Conservation (phyloP, 2,113 vertebrate genomes). For the Maccullochella peelii region DNA sequence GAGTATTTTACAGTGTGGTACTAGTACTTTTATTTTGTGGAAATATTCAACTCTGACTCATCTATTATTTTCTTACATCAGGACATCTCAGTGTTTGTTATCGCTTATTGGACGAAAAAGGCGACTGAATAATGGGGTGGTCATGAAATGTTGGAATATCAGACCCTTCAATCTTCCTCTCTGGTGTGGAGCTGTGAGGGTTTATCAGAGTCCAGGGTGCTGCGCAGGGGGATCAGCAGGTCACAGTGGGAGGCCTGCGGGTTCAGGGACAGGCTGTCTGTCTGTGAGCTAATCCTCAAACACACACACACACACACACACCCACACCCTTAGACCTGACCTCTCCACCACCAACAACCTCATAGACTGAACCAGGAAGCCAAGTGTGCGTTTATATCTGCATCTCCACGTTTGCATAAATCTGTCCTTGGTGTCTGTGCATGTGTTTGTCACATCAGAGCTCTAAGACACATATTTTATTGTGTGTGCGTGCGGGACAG, state of each 20-base stretch:
- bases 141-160: background rate
- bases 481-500: background rate
- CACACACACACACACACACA: constrained; percentile 28
- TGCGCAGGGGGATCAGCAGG: constrained; percentile 51
- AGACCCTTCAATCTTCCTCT: background rate
- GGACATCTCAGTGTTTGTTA: too few relatives aligned
- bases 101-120: too few relatives aligned
- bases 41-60: too few relatives aligned
- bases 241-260: constrained; percentile 59
- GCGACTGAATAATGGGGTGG: too few relatives aligned
- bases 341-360: constrained; percentile 19
- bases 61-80: too few relatives aligned
- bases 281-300: constrained; percentile 72
- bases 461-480: too few relatives aligned
- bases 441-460: background rate
- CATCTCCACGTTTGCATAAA: constrained; percentile 15
- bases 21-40: too few relatives aligned
- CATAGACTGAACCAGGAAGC: background rate
- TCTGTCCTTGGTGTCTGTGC: constrained; percentile 20
- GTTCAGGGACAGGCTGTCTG: constrained; percentile 67
- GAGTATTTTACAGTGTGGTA: too few relatives aligned
- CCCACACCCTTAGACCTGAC: constrained; percentile 29
- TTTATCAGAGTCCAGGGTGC: constrained; percentile 45
- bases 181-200: background rate
- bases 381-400: constrained; percentile 28